Base-by-base conservation (phyloP, 1,140 invertebrate species). In the Phthorimaea operculella region DNA sequence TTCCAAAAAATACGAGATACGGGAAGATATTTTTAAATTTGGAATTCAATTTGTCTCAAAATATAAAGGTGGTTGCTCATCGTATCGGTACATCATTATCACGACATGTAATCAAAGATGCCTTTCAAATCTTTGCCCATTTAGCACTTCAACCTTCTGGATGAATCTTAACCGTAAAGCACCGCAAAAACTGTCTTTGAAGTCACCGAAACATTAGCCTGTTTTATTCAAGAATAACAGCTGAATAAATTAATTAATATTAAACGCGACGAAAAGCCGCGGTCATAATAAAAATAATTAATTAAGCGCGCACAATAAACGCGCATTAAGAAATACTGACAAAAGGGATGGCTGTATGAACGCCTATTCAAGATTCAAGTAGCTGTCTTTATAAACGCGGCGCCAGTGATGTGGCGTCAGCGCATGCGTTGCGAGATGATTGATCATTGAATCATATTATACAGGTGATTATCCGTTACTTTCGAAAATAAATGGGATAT, bases 361-460 rank as follows among this genome's bases (percentile, higher is more conserved):
- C n/a, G 36, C 8, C 36, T 39, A 39, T 39, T 39, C 36, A 39
- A 39, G 36, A 39, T 39, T 39, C 36, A 39, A 39, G 36, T 39
- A 39, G 36, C 36, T 39, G 36, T 39, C 36, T 39, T 39, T 39
- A 39, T 39, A 39, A 39, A 39, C 36, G 36, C 36, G 36, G 36
- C 36, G 10, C n/a, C 3, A 39, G 10, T 12, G 36, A 39, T 12
- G 36, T 39, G 36, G 36, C 21, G 21, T 28, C 21, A 28, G 21
- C 36, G 36, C 36, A 39, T 39, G 36, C 36, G 36, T 39, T 12
- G 10, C n/a, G 10, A 39, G 10, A n/a, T 39, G 36, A 39, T 39
- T 39, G n/a, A 39, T 39, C n/a, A n/a, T 39, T n/a, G 10, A 39
- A 39, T 39, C 10, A 39, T 12, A 39, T 34, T 11, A 34, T 34